These are phyloP conservation scores for Coregonus sp. DNA, from an alignment of 2,797 vertebrate species.

Conservation along the genomic window DNA sequence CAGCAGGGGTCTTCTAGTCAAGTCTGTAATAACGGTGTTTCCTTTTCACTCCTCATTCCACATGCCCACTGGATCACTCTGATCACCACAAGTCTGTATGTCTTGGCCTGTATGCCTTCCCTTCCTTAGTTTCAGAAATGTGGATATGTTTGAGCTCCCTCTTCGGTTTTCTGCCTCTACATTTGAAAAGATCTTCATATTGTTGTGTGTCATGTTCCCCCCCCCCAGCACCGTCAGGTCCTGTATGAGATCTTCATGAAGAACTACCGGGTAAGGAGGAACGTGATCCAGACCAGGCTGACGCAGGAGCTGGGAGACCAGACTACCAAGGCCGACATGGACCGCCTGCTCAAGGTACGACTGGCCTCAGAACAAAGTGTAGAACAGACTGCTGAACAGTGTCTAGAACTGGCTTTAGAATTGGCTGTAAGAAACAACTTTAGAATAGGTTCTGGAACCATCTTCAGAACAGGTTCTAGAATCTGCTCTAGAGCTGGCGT, in stretches of 20 bases:
- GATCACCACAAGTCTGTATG: too few relatives aligned
- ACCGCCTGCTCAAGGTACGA: slow-evolving; percentile 90
- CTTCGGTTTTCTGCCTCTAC: too few relatives aligned
- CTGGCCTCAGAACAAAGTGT: too few relatives aligned
- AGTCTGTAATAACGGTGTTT: too few relatives aligned
- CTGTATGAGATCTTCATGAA: slow-evolving; percentile 93
- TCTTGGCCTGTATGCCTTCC: too few relatives aligned
- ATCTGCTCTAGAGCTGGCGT: too few relatives aligned
- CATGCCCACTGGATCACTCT: neutral
- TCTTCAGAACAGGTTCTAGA: too few relatives aligned
- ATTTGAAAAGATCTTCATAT: neutral
- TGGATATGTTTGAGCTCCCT: too few relatives aligned
- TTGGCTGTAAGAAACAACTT: too few relatives aligned
- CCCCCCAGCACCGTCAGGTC: slow-evolving; percentile 86
- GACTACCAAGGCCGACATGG: slow-evolving; percentile 86
- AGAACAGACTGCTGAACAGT: too few relatives aligned
- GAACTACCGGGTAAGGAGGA: slow-evolving; percentile 88
- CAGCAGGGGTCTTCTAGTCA: neutral
- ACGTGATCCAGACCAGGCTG: slow-evolving; percentile 81
- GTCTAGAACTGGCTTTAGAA: neutral
- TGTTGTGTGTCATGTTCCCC: neutral
- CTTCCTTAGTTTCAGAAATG: too few relatives aligned
- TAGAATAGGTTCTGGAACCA: too few relatives aligned
- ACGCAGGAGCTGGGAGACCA: slow-evolving; percentile 87
- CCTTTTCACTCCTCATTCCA: neutral